Conservation (phyloP, 1,140 invertebrate species). For the Trachymyrmex septentrionalis region DNA sequence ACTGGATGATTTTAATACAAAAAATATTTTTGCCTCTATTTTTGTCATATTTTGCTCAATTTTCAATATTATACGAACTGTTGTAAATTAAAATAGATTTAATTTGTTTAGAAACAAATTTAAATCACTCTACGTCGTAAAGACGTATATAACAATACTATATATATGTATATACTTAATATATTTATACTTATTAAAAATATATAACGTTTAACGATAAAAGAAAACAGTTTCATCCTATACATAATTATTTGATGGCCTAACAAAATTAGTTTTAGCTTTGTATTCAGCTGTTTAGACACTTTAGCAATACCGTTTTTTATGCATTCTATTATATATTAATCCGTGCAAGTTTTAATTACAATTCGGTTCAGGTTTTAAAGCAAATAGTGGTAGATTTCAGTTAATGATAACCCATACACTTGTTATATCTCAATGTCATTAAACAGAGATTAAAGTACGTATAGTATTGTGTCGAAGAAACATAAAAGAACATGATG, state of each 20-base stretch:
- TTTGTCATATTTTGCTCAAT: neutral
- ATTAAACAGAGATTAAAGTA: conserved; percentile 25
- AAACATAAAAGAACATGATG: neutral
- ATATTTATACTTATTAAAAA: conserved; percentile 12
- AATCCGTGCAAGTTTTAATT: neutral
- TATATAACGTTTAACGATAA: neutral
- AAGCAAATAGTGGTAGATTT: neutral
- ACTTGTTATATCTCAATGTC: neutral
- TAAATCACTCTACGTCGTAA: neutral
- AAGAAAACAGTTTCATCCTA: too few species aligned
- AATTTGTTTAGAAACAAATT: neutral
- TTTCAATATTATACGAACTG: conserved; percentile 17
- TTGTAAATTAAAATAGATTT: neutral
- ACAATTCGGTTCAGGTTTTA: neutral
- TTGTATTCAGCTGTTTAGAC: too few species aligned
- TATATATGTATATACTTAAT: too few species aligned
- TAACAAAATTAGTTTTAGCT: too few species aligned
- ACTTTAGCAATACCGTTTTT: too few species aligned
- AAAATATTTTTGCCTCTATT: neutral
- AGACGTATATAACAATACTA: neutral
- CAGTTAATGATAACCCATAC: neutral
- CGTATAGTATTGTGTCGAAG: neutral
- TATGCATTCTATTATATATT: neutral
- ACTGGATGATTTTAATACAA: conserved; percentile 10
- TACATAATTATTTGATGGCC: too few species aligned